Percentiles rank a stretch among this genome's conserved stretches.
Evolutionary conservation across 2,113 vertebrate genomes (phyloP).

Genomic region (Diadophis punctatus): DNA sequence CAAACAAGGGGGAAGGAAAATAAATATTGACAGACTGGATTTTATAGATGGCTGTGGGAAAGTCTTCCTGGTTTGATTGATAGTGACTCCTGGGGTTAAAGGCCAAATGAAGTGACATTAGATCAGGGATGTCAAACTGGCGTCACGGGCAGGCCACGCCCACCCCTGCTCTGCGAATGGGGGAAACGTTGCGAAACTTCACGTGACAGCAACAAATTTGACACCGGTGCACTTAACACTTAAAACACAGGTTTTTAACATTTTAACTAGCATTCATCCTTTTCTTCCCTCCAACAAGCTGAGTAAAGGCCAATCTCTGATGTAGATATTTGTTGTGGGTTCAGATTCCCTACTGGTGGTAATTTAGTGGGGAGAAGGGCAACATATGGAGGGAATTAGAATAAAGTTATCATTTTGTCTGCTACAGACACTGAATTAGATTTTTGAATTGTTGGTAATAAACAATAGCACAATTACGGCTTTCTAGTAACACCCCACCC

Average conservation of each 20-base stretch:
- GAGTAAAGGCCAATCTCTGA: background rate
- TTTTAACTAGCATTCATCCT: background rate
- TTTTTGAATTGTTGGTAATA: background rate
- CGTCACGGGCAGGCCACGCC: too few species aligned
- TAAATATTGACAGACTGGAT: constrained; percentile 32
- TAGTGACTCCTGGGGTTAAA: background rate
- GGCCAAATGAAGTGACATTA: background rate
- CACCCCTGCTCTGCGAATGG: too few species aligned
- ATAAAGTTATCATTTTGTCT: background rate
- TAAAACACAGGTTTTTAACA: background rate
- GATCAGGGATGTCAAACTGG: background rate
- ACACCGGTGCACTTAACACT: background rate
- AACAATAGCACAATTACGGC: background rate
- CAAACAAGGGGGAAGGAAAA: constrained; percentile 20
- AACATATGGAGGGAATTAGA: background rate
- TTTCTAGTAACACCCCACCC: background rate
- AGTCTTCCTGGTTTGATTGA: background rate
- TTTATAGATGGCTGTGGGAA: background rate
- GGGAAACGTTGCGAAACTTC: too few species aligned
- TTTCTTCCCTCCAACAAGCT: background rate
- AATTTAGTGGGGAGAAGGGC: background rate
- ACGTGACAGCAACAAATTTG: too few species aligned
- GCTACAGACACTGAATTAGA: background rate
- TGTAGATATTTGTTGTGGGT: background rate
- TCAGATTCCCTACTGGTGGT: background rate